These are phyloP conservation scores for Micoletzkya japonica DNA, from an alignment of 2,888 invertebrate species.

Conservation along the genomic window DNA sequence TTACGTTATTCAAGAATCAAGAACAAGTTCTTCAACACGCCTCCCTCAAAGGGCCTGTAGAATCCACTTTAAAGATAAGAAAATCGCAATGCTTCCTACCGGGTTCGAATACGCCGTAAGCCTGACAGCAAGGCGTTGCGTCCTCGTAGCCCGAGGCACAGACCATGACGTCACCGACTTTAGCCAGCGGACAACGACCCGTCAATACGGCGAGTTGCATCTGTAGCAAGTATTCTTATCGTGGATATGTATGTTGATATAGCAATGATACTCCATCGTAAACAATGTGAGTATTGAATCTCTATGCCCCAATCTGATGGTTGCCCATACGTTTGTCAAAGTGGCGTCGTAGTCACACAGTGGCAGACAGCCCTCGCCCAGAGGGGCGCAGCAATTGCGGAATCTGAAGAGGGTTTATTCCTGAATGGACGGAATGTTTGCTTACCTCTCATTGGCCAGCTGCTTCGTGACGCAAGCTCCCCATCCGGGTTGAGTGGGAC, in stretches of 20 bases:
- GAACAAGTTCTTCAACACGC: too few relatives aligned
- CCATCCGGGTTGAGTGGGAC: slow-evolving; percentile 61
- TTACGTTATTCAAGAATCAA: too few relatives aligned
- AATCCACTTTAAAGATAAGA: too few relatives aligned
- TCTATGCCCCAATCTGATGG: background rate
- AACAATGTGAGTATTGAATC: background rate
- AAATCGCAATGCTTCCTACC: too few relatives aligned
- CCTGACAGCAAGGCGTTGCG: slow-evolving; percentile 59
- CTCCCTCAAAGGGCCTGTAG: too few relatives aligned
- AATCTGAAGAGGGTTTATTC: slow-evolving; percentile 40
- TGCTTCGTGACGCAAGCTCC: slow-evolving; percentile 61
- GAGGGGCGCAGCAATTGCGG: slow-evolving; percentile 56
- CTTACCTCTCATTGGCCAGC: slow-evolving; percentile 45
- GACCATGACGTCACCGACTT: slow-evolving; percentile 62
- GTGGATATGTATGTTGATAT: too few relatives aligned
- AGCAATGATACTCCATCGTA: too few relatives aligned
- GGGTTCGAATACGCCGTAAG: slow-evolving; percentile 61
- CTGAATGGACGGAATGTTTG: background rate
- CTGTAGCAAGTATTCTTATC: slow-evolving; percentile 37
- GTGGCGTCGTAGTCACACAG: slow-evolving; percentile 61
- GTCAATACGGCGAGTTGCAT: slow-evolving; percentile 62
- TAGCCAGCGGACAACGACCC: slow-evolving; percentile 59
- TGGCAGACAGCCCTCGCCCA: slow-evolving; percentile 60
- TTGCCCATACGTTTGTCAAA: slow-evolving; percentile 55
- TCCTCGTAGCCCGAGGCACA: slow-evolving; percentile 63